Conservation (phyloP, 2,113 vertebrate genomes). For the Ailurus styani region DNA sequence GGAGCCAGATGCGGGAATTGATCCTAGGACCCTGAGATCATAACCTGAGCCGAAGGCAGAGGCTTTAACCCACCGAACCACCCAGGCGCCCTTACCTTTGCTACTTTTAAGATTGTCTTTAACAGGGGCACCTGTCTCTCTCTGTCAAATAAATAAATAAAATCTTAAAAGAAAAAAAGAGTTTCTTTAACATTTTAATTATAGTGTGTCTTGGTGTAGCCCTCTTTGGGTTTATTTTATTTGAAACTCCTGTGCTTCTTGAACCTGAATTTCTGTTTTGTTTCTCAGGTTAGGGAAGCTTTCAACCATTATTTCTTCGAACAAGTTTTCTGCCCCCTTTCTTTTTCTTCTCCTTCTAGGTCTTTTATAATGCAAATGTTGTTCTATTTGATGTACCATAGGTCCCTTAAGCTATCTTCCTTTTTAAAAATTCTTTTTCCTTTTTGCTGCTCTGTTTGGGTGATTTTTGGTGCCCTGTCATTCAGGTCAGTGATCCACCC, state of each 20-base stretch:
- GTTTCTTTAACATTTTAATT: not conserved
- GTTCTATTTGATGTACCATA: not conserved
- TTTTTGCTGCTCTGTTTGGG: not conserved
- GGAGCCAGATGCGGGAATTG: too few species aligned
- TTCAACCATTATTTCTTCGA: not conserved
- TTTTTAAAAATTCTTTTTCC: not conserved
- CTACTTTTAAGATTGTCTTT: not conserved
- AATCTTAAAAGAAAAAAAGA: too few species aligned
- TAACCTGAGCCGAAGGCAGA: too few species aligned
- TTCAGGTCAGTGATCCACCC: not conserved
- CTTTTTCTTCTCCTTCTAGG: not conserved
- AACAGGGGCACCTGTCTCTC: too few species aligned
- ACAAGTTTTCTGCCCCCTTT: not conserved
- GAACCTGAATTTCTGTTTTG: not conserved
- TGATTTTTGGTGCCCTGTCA: not conserved
- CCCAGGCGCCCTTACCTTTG: too few species aligned
- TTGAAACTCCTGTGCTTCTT: not conserved
- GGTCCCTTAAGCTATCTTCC: not conserved
- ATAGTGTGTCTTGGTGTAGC: not conserved
- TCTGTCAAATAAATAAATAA: too few species aligned
- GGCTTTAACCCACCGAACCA: too few species aligned
- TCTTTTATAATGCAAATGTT: not conserved
- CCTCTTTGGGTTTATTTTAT: not conserved
- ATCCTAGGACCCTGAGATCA: too few species aligned
- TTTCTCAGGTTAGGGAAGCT: not conserved